Conservation (phyloP, 2,797 vertebrate genomes). For the Lagodon rhomboides region DNA sequence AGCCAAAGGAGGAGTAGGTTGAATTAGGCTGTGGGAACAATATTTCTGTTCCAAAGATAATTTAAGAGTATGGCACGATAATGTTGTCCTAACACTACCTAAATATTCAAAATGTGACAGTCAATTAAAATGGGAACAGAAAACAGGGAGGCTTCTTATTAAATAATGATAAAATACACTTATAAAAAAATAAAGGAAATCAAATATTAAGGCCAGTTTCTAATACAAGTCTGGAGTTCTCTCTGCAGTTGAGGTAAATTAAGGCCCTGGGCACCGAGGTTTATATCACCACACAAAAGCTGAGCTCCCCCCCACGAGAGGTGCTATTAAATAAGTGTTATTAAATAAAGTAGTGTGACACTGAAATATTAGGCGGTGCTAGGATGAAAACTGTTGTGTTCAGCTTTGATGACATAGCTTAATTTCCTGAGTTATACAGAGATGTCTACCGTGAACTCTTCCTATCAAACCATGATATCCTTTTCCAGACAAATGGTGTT, state of each 20-base stretch:
- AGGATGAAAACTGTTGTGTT: neutral
- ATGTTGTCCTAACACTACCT: neutral
- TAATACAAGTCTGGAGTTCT: neutral
- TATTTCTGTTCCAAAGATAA: neutral
- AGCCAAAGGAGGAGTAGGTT: neutral
- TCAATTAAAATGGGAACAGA: neutral
- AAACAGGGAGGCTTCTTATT: neutral
- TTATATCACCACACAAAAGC: neutral
- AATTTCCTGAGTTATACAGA: neutral
- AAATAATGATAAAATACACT: neutral
- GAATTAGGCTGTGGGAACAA: too few relatives aligned
- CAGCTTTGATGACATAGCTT: neutral
- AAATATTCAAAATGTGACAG: neutral
- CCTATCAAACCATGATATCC: neutral
- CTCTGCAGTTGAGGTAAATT: neutral
- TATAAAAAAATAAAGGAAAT: neutral
- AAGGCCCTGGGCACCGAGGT: neutral
- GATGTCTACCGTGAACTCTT: neutral
- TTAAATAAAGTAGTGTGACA: neutral
- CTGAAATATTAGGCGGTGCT: neutral
- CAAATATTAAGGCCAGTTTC: neutral
- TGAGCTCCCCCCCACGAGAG: neutral
- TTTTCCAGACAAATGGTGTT: constrained; percentile 5
- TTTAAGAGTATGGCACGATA: neutral
- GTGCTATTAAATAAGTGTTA: neutral